These are phyloP conservation scores for Pluvialis apricaria DNA, from an alignment of 2,113 vertebrate genomes.

Conservation along the genomic window DNA sequence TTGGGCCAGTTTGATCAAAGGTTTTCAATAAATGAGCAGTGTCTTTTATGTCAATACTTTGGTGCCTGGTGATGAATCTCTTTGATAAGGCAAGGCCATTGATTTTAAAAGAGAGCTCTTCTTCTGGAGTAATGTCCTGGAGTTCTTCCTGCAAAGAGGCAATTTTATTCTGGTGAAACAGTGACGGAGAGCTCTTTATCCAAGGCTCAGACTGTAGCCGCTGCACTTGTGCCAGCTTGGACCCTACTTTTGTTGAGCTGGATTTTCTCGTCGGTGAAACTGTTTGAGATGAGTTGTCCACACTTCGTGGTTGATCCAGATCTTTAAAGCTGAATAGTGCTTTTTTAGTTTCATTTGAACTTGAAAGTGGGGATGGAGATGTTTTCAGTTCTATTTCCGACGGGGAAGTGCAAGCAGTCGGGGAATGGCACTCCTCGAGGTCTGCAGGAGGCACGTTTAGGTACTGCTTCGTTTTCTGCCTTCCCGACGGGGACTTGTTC, in stretches of 20 bases:
- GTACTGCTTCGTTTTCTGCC: conserved; percentile 84
- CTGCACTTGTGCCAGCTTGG: conserved; percentile 70
- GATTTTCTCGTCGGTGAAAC: conserved; percentile 67
- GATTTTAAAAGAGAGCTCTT: conserved; percentile 73
- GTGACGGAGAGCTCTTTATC: conserved; percentile 71
- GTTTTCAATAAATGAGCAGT: conserved; percentile 70
- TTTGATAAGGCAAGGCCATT: conserved; percentile 60
- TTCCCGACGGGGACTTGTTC: conserved; percentile 78
- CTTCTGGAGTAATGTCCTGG: conserved; percentile 71
- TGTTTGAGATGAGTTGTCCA: conserved; percentile 42
- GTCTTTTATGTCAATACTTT: conserved; percentile 83
- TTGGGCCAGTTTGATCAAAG: conserved; percentile 68
- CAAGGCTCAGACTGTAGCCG: conserved; percentile 74
- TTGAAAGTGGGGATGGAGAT: conserved; percentile 43
- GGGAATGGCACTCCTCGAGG: conserved; percentile 57
- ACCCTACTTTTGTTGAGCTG: conserved; percentile 16
- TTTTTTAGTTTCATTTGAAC: conserved; percentile 58
- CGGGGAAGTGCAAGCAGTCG: conserved; percentile 65
- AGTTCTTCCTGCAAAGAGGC: conserved; percentile 79
- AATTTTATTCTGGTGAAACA: conserved; percentile 78
- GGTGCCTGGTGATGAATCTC: conserved; percentile 72
- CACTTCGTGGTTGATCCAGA: neutral
- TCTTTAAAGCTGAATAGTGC: conserved; percentile 69
- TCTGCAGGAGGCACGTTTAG: conserved; percentile 83
- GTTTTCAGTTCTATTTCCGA: conserved; percentile 74